Evolutionary conservation across 1,140 invertebrate genomes (phyloP), one percentile per base, ranked within the genome.

Genomic region (Belonocnema kinseyi): DNA sequence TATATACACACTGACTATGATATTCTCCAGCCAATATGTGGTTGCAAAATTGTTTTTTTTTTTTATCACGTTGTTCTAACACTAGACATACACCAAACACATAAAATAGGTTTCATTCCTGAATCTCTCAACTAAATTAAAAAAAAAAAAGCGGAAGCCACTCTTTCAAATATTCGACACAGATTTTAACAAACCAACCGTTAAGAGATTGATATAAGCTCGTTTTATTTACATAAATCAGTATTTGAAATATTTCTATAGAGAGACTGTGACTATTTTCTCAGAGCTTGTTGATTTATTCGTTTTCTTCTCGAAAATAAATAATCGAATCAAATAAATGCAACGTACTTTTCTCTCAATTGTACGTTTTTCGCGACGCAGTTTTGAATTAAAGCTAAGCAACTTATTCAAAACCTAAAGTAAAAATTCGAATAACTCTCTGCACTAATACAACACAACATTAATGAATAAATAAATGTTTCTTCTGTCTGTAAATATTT

Each of bases 161-260:
- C 13, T 16, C 19, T 66, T 66, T 66, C 13, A 14, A 33, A 40
- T 33, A 66, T 26, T 33, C 40, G 6, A 26, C 13, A 58, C 21
- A 56, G 13, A 21, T 61, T 61, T 61, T 66, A 66, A 66, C 58
- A 66, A 66, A 33, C 16, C 4, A n/a, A 66, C 8, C 26, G 58
- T 66, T 66, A 26, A 66, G 58, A 66, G 40, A 66, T 66, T 66
- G 11, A 16, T 14, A 26, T 33, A 66, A 66, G 58, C 12, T 16
- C 26, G 13, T 66, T 66, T 66, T 66, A 66, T 66, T 66, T 66
- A 66, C 58, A 66, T 66, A 66, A 33, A 40, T 66, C 16, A 66
- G 26, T 33, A 40, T 56, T 56, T 26, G 17, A 26, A 58, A 58
- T 58, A 58, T 56, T 11, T 19, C 19, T 56, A n/a, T 17, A 58